phyloP scores from a whole-genome alignment of 53 echinoderm and acorn worm species.

The Temnopleurus reevesii region DNA sequence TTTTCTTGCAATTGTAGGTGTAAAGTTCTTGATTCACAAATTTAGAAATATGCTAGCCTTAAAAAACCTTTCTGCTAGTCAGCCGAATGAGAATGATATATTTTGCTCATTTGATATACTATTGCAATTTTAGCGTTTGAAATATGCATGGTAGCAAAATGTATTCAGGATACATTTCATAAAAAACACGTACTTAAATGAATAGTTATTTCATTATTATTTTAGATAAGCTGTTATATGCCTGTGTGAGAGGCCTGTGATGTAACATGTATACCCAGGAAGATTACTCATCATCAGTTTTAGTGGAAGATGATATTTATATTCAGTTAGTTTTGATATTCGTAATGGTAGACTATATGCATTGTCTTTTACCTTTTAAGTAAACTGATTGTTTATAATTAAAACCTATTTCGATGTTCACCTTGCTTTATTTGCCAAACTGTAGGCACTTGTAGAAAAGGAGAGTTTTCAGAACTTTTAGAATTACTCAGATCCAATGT shows the following conservation, averaged over 20 bases:
- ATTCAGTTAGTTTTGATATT: background rate
- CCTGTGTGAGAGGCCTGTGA: background rate
- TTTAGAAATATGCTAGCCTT: background rate
- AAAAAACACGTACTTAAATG: background rate
- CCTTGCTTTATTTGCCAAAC: no score
- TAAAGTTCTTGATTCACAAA: background rate
- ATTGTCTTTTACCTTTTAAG: no score
- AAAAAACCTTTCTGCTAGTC: background rate
- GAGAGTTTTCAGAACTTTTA: no score
- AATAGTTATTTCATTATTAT: background rate
- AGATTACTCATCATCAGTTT: no score
- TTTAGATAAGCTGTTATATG: background rate
- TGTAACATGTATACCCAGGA: no score
- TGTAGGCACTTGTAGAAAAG: no score
- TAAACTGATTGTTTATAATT: no score
- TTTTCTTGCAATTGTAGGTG: slow-evolving; percentile 2
- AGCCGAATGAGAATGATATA: background rate
- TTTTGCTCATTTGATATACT: background rate
- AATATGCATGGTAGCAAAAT: slow-evolving; percentile 1
- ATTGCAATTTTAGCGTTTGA: background rate
- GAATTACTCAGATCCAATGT: no score
- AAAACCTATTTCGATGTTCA: no score
- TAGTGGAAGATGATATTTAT: no score
- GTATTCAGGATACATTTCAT: slow-evolving; percentile 14
- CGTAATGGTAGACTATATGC: background rate